phyloP scores from a whole-genome alignment of 2,113 vertebrate species.

The Pachyramphus minor region DNA sequence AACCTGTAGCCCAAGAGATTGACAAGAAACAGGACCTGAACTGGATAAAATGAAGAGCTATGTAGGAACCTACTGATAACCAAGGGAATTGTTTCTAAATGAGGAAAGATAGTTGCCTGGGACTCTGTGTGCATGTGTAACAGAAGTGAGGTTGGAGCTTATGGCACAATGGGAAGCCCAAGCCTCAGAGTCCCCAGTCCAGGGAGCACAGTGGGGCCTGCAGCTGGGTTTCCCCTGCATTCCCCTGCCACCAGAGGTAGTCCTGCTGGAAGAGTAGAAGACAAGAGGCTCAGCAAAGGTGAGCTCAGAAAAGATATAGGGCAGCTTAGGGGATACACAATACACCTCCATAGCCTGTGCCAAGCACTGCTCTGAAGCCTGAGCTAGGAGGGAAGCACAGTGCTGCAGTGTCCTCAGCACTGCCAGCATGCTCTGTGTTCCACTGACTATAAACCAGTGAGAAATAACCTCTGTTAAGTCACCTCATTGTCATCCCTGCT shows the following conservation, averaged over 20 bases:
- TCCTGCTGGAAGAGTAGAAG: background rate
- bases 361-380: background rate
- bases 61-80: background rate
- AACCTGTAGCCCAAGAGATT: background rate
- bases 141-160: background rate
- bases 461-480: background rate
- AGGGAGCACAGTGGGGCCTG: background rate
- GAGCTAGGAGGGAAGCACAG: background rate
- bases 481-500: background rate
- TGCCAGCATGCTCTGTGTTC: background rate
- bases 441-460: background rate
- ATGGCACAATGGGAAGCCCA: background rate
- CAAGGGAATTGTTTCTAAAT: background rate
- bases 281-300: background rate
- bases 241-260: background rate
- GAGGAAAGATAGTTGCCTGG: background rate
- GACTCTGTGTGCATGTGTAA: background rate
- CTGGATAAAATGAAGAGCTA: background rate
- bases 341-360: background rate
- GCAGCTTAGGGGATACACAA: background rate
- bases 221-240: background rate
- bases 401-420: rapidly evolving
- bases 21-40: background rate
- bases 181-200: background rate
- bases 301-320: background rate